A percentile compares a stretch with the other conserved stretches of the same genome.
Conservation (phyloP, 2,113 vertebrate species). For the Collichthys lucidus region DNA sequence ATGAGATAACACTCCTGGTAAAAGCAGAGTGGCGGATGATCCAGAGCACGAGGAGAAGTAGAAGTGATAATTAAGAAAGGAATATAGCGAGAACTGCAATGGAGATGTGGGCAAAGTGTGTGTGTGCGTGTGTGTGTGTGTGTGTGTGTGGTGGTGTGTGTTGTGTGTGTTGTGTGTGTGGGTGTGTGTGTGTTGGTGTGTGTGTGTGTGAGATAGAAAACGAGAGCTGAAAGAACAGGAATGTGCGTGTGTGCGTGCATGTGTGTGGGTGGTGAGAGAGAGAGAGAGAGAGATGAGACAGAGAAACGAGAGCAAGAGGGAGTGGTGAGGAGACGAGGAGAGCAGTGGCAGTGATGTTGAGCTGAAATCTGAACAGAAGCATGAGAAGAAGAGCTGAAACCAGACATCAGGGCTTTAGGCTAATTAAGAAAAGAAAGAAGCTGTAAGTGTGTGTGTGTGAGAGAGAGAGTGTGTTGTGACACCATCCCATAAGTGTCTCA, state of each 20-base stretch:
- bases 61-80: slow-evolving; percentile 59
- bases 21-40: slow-evolving; percentile 57
- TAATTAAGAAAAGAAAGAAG: slow-evolving; percentile 69
- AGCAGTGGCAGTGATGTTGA: slow-evolving; percentile 67
- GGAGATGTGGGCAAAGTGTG: slow-evolving; percentile 29
- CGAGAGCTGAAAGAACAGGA: slow-evolving; percentile 16
- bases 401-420: slow-evolving; percentile 69
- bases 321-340: slow-evolving; percentile 42
- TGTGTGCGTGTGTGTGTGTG: slow-evolving; percentile 7
- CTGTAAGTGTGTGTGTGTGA: slow-evolving; percentile 23
- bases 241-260: not conserved
- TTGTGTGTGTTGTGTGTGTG: no score
- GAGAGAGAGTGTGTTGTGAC: not conserved
- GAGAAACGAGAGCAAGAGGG: slow-evolving; percentile 5
- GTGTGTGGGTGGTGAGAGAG: no score
- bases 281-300: slow-evolving; percentile 35
- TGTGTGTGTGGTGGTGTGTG: no score
- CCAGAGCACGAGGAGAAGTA: slow-evolving; percentile 38
- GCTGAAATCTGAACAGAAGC: slow-evolving; percentile 72
- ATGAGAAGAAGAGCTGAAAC: slow-evolving; percentile 60
- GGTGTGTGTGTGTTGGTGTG: no score
- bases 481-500: no score
- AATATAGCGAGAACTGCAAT: slow-evolving; percentile 10
- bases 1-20: slow-evolving; percentile 47
- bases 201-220: no score